Percentiles rank a stretch among this genome's conserved stretches.
phyloP scores from a whole-genome alignment of 2,888 invertebrate species.

The Nasonia oneida region DNA sequence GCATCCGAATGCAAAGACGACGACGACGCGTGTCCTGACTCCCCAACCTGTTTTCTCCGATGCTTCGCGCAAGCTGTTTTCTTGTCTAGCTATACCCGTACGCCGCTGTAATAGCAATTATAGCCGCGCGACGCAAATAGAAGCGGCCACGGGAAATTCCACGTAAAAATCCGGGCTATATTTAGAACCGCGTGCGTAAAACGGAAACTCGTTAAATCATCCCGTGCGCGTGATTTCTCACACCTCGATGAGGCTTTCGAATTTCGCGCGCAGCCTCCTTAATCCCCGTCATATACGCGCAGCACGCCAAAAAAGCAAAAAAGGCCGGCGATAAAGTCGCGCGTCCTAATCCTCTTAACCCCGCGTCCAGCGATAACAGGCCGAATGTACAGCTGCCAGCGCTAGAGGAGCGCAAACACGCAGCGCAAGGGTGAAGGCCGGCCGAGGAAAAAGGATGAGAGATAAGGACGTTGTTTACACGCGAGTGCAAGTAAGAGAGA shows the following conservation, averaged over 20 bases:
- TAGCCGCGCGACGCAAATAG: not conserved
- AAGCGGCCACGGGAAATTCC: slow-evolving; percentile 19
- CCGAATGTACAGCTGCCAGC: not conserved
- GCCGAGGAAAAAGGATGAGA: not conserved
- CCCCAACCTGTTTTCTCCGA: slow-evolving; percentile 40
- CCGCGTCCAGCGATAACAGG: slow-evolving; percentile 9
- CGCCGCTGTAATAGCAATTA: not conserved
- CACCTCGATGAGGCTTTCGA: not conserved
- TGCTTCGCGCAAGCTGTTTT: not conserved
- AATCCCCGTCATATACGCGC: slow-evolving; percentile 20
- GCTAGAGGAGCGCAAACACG: not conserved
- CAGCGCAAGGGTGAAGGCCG: not conserved
- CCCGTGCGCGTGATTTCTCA: not conserved
- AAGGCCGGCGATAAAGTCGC: slow-evolving; percentile 17
- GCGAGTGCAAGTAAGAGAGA: not conserved
- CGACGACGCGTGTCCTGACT: not conserved
- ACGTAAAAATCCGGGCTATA: not conserved
- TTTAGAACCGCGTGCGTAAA: not conserved
- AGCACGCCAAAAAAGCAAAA: not conserved
- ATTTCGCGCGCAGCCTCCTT: not conserved
- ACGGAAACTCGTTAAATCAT: not conserved
- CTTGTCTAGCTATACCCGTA: slow-evolving; percentile 26
- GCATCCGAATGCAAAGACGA: slow-evolving; percentile 33
- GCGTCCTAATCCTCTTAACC: slow-evolving; percentile 47
- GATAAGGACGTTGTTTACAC: not conserved